Conservation (phyloP, 2,797 vertebrate species). For the Ctenopoma multispine region DNA sequence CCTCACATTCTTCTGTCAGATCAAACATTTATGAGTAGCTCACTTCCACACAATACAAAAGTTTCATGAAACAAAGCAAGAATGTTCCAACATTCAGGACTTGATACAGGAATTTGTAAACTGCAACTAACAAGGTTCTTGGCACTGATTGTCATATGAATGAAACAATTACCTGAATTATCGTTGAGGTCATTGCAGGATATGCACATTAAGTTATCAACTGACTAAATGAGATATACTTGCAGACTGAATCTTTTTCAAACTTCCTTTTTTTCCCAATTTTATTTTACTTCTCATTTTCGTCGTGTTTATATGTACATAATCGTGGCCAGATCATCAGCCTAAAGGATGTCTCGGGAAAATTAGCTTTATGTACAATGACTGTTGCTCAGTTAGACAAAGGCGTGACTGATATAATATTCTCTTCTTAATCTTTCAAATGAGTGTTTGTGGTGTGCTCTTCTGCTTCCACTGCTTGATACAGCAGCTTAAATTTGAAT, state of each 20-base stretch:
- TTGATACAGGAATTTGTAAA: background rate
- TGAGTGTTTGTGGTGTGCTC: background rate
- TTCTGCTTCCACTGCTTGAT: background rate
- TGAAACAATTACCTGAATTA: background rate
- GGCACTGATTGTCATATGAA: background rate
- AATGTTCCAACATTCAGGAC: background rate
- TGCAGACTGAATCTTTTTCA: constrained; percentile 10
- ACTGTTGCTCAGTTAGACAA: background rate
- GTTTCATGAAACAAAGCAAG: background rate
- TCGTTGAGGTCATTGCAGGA: background rate
- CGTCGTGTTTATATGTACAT: constrained; percentile 1
- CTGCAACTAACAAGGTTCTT: background rate
- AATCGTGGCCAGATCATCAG: background rate
- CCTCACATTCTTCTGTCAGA: constrained; percentile 42
- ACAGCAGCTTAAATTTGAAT: constrained; percentile 1
- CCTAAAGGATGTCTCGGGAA: background rate
- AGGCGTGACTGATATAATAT: background rate
- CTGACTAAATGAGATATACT: constrained; percentile 5
- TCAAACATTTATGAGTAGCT: background rate
- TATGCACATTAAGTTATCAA: background rate
- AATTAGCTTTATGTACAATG: constrained; percentile 2
- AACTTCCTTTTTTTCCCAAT: background rate
- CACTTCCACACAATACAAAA: background rate
- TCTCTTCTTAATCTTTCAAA: background rate
- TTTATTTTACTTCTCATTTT: background rate